phyloP scores from a whole-genome alignment of 2,888 invertebrate genomes.

The Tetropium fuscum region DNA sequence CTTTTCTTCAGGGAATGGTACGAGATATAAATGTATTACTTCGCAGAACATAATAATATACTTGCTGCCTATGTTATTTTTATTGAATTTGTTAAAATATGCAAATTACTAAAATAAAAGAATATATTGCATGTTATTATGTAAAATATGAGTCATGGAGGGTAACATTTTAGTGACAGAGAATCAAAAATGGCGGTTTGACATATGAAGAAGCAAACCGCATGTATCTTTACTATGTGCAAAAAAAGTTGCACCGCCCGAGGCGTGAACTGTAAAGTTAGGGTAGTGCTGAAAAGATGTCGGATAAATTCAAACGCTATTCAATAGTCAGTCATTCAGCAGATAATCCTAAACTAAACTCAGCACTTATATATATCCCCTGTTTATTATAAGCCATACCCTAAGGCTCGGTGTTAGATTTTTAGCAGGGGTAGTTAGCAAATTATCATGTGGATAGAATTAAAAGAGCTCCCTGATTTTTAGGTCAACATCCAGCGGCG shows the following conservation, averaged over 20 bases:
- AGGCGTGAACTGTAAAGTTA: constrained; percentile 42
- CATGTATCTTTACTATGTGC: constrained; percentile 38
- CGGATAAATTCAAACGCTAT: constrained; percentile 46
- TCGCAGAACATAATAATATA: no score
- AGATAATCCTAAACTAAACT: constrained; percentile 55
- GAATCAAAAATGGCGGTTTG: constrained; percentile 42
- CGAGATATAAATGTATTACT: no score
- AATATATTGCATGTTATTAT: no score
- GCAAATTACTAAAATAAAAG: no score
- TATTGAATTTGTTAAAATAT: no score
- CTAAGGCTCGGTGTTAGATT: constrained; percentile 15
- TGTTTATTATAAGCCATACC: constrained; percentile 23
- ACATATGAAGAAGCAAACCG: constrained; percentile 48
- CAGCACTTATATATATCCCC: constrained; percentile 47
- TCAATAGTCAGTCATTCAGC: constrained; percentile 49
- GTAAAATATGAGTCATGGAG: no score
- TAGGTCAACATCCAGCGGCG: constrained; percentile 38
- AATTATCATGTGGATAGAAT: constrained; percentile 38
- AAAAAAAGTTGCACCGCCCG: constrained; percentile 48
- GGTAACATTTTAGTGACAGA: no score
- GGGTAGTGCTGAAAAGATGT: constrained; percentile 34
- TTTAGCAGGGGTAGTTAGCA: constrained; percentile 27
- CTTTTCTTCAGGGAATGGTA: no score
- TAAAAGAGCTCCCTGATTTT: constrained; percentile 43
- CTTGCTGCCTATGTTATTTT: no score